Evolutionary conservation across 2,113 vertebrate genomes (phyloP), one percentile per base, ranked within the genome.

Genomic region (Onychorhynchus coronatus): DNA sequence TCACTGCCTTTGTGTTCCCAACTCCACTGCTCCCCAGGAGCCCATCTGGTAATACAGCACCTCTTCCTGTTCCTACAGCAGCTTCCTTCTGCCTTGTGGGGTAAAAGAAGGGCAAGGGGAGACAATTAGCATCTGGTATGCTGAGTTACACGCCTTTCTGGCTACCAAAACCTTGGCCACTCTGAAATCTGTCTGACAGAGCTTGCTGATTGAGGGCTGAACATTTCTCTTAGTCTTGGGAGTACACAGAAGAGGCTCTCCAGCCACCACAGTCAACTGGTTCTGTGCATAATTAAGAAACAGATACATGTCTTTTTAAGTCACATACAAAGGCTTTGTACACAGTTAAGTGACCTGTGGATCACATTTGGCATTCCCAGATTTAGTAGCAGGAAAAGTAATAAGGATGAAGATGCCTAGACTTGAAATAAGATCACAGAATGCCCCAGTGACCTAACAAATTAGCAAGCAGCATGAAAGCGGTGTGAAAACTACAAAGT

Each of bases 361-460:
- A 67, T 81, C 81, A 49, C 52, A 67, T 52, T 50, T 87, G 56
- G 24, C 44, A 75, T 85, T 91, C 33, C 44, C 53, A 66, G 55
- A 77, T 74, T 78, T 84, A 95, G 39, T 35, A 74, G 16, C 4
- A 74, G 30, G 33, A 83, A 80, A 90, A 88, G 12, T 37, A 76
- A 21, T 21, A 61, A 59, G 46, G 37, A 91, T 20, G 37, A 89
- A 91, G 84, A 92, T 74, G 65, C 47, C 76, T 78, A 65, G 52
- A 95, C 73, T 33, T 66, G 44, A 94, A 95, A 30, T 61, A 74
- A 89, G 58, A 87, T 62, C 84, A 87, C 76, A 89, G 56, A 95
- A 87, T 2, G 9, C 41, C 28, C 62, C 44, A 86, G 70, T 2
- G 9, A 89, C 35, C 78, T 68, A 87, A 91, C n/a, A 95, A 95